phyloP scores from a whole-genome alignment of 1,140 invertebrate genomes.

The Drosophila insularis region DNA sequence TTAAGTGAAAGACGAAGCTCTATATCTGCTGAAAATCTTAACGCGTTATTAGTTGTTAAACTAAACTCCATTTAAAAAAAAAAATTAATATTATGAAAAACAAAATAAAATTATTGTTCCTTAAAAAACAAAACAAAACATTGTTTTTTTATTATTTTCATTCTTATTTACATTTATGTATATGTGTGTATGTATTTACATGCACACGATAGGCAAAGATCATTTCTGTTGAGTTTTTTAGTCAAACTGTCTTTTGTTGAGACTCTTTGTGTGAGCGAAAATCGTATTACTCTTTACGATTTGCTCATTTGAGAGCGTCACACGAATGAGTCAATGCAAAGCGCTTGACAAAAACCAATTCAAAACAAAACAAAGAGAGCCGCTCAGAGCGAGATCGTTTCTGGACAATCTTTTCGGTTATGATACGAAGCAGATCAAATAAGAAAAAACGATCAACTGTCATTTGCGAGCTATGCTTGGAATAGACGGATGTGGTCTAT shows the following conservation, averaged over 20 bases:
- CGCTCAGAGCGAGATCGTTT: not conserved
- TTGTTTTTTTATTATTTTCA: conserved; percentile 2
- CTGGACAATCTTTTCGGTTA: conserved; percentile 1
- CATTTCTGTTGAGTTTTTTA: not conserved
- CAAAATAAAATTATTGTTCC: conserved; percentile 1
- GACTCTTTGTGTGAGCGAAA: not conserved
- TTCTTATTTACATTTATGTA: not conserved
- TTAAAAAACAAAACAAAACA: not conserved
- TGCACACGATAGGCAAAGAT: not conserved
- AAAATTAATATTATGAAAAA: conserved; percentile 1
- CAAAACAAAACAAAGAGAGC: conserved; percentile 4
- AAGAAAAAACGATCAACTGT: conserved; percentile 2
- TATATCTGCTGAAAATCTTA: conserved; percentile 22
- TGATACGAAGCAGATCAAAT: not conserved
- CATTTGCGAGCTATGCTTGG: not conserved
- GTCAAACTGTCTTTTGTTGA: not conserved
- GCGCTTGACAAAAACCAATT: not conserved
- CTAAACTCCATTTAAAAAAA: conserved; percentile 13
- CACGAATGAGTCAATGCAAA: conserved; percentile 4
- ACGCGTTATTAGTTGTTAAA: conserved; percentile 19
- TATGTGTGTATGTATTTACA: not conserved
- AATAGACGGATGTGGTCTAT: not conserved
- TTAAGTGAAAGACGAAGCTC: conserved; percentile 19
- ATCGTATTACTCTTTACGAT: conserved; percentile 1
- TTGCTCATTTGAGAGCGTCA: not conserved